Conservation (phyloP, 2,113 vertebrate genomes). For the Mionectes macconnelli region DNA sequence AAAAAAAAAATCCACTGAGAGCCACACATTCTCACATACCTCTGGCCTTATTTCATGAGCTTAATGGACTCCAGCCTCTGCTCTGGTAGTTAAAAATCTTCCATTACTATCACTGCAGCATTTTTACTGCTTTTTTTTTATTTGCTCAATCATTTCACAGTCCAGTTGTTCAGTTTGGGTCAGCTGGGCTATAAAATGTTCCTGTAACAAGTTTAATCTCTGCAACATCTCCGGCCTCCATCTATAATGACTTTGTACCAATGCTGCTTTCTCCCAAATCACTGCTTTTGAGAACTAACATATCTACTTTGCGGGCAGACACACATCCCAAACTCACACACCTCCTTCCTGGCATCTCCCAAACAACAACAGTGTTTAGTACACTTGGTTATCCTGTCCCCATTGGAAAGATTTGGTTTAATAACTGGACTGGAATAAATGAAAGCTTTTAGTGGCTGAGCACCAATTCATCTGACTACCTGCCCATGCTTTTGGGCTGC, state of each 20-base stretch:
- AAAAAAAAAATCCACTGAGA: background rate
- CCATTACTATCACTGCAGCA: conserved; percentile 49
- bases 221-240: conserved; percentile 28
- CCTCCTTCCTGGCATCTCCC: background rate
- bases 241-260: background rate
- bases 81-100: conserved; percentile 57
- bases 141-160: conserved; percentile 69
- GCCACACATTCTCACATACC: conserved; percentile 22
- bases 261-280: conserved; percentile 10
- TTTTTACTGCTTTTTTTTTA: conserved; percentile 68
- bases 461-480: background rate
- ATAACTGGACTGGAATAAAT: background rate
- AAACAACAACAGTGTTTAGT: background rate
- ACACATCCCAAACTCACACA: background rate
- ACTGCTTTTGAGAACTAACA: background rate
- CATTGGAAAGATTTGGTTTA: background rate
- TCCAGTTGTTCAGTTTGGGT: conserved; percentile 54
- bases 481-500: background rate
- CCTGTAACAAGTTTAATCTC: conserved; percentile 53
- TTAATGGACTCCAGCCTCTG: conserved; percentile 61
- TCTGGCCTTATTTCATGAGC: conserved; percentile 32
- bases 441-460: background rate
- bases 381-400: background rate
- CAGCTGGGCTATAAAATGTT: conserved; percentile 57
- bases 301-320: background rate